A percentile compares a stretch with the other conserved stretches of the same genome.
These are phyloP conservation scores for Scrobipalpa costella DNA, from an alignment of 2,888 invertebrate genomes.

Conservation along the genomic window DNA sequence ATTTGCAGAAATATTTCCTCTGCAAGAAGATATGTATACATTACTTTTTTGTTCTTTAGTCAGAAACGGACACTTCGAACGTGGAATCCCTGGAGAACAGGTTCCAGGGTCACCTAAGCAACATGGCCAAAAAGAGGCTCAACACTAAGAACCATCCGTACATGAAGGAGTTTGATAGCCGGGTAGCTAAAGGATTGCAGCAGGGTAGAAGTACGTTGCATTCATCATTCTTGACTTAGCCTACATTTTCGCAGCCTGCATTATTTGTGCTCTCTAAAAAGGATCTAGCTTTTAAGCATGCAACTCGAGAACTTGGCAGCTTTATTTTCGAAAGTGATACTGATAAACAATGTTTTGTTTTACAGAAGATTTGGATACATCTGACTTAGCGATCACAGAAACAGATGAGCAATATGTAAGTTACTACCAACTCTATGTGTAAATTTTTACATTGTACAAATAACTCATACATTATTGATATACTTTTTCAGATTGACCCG, in stretches of 20 bases:
- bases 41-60: conserved; percentile 40
- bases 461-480: neutral
- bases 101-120: conserved; percentile 50
- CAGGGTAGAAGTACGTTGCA: conserved; percentile 47
- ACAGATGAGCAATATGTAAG: conserved; percentile 63
- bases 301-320: neutral
- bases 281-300: too few relatives aligned
- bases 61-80: conserved; percentile 58
- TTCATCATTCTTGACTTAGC: conserved; percentile 15
- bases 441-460: neutral
- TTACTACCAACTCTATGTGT: conserved; percentile 29
- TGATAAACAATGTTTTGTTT: conserved; percentile 31
- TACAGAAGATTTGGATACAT: conserved; percentile 62
- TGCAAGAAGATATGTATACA: too few relatives aligned
- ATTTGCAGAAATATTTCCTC: too few relatives aligned
- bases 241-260: too few relatives aligned
- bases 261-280: too few relatives aligned
- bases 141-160: conserved; percentile 59
- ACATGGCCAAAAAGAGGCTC: conserved; percentile 47
- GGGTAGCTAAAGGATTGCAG: conserved; percentile 47
- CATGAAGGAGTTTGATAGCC: conserved; percentile 57
- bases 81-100: conserved; percentile 54
- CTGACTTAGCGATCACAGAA: conserved; percentile 65
- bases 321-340: neutral
- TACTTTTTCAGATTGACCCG: conserved; percentile 69